Base-by-base conservation (phyloP, 2,888 invertebrate genomes). In the Cyclophora albipunctata region DNA sequence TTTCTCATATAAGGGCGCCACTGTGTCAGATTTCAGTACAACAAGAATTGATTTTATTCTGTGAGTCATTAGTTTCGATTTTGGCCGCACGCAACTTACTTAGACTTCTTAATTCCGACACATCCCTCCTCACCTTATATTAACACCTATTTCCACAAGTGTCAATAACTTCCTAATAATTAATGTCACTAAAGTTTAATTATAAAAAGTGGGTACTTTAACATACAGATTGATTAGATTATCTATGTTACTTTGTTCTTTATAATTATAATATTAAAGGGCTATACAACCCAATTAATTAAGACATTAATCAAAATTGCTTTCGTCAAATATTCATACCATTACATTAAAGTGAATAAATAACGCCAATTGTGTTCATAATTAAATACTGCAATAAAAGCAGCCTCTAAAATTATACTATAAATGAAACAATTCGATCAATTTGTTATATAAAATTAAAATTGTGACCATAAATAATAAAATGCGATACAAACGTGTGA, bases 391-490 rank as follows among this genome's bases (percentile, higher is more conserved):
- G 37, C 37, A 5, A 37, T 37, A 37, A 5, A 37, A 37, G 37
- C 37, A 5, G 5, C 4, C 37, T 5, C 4, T 37, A 4, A 37
- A 37, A 37, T 37, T 37, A 37, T 37, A 4, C 4, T 5, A 37
- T 37, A 37, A 37, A 33, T 33, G 43, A 33, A 43, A 43, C 43
- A 20, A 43, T 43, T 33, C 34, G 20, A 43, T 20, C 33, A 20
- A 43, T 20, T 43, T 43, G 20, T 20, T 7, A 33, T 33, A 34
- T 5, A 58, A 58, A 63, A 64, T 58, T 60, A 54, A 68, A 67
- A 69, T 81, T 85, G 84, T 83, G 84, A 84, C 84, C 70, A 64
- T 69, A 68, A 72, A 45, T 67, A 67, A 64, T 63, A 66, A 61
- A 64, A 62, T 67, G 62, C 62, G 50, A 65, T 57, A 71, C 44